These are phyloP conservation scores for Dysidea cf. avara DNA, from an alignment of 37 sponge, comb jelly and placozoan genomes.

Conservation along the genomic window DNA sequence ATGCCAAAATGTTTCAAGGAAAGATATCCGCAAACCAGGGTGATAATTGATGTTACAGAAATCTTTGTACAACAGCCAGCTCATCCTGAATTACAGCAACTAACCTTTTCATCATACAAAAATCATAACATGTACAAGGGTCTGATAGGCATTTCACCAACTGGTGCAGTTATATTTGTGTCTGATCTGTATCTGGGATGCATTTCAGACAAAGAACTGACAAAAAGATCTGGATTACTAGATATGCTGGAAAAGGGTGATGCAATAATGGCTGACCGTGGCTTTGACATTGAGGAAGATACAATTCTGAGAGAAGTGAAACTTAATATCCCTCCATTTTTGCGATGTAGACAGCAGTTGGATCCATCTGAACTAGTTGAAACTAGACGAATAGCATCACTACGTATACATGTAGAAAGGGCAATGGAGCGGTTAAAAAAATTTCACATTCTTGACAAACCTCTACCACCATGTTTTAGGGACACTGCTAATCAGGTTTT, in stretches of 20 bases:
- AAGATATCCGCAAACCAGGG: slow-evolving; percentile 17
- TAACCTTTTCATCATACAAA: slow-evolving; percentile 17
- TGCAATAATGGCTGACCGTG: slow-evolving; percentile 61
- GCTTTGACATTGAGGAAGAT: slow-evolving; percentile 66
- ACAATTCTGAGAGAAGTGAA: slow-evolving; percentile 25
- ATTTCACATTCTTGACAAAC: slow-evolving; percentile 48
- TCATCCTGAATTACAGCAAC: slow-evolving; percentile 31
- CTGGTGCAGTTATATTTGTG: slow-evolving; percentile 42
- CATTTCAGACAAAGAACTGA: slow-evolving; percentile 48
- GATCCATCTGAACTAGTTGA: slow-evolving; percentile 39
- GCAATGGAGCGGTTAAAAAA: too few relatives aligned
- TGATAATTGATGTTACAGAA: slow-evolving; percentile 42
- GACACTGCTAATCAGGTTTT: slow-evolving; percentile 32
- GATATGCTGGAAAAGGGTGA: slow-evolving; percentile 38
- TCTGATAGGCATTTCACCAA: slow-evolving; percentile 49
- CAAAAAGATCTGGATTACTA: slow-evolving; percentile 34
- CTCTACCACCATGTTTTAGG: slow-evolving; percentile 32
- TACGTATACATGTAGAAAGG: slow-evolving; percentile 46
- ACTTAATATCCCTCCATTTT: slow-evolving; percentile 64
- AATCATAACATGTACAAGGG: slow-evolving; percentile 47
- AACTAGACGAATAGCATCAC: slow-evolving; percentile 52
- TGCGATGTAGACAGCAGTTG: slow-evolving; percentile 43
- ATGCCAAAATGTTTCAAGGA: slow-evolving; percentile 33
- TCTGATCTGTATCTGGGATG: slow-evolving; percentile 13
- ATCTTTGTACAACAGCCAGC: slow-evolving; percentile 40